A percentile compares a stretch with the other conserved stretches of the same genome.
These are phyloP conservation scores for Priapulus caudatus DNA, from an alignment of 2,888 invertebrate genomes.

Conservation along the genomic window DNA sequence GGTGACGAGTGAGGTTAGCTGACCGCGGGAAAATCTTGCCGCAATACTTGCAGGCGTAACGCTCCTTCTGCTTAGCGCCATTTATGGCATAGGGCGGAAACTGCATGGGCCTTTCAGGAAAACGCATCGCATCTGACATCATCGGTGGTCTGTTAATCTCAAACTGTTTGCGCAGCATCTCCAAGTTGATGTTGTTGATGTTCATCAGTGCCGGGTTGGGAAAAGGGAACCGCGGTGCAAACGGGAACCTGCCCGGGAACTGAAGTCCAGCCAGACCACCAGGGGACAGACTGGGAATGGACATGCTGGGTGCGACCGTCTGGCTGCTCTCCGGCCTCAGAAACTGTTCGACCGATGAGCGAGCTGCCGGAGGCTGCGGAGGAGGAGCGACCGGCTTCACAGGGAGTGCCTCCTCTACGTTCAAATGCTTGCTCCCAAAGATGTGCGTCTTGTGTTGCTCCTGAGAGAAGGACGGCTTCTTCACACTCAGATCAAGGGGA, in stretches of 20 bases:
- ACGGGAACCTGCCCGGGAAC: conserved; percentile 16
- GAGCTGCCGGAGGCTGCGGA: neutral
- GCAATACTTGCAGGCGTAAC: conserved; percentile 77
- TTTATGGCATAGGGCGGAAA: neutral
- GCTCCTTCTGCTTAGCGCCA: conserved; percentile 54
- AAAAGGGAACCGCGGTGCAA: conserved; percentile 29
- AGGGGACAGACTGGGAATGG: conserved; percentile 39
- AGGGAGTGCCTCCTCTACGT: conserved; percentile 1
- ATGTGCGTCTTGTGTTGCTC: conserved; percentile 31
- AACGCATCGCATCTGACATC: neutral
- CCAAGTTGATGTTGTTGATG: conserved; percentile 3
- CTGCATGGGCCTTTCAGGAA: neutral
- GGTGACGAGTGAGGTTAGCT: conserved; percentile 88
- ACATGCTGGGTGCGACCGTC: too few species aligned
- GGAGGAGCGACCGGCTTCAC: neutral
- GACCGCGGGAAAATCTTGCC: conserved; percentile 85
- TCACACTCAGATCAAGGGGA: neutral
- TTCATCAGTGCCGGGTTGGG: conserved; percentile 23
- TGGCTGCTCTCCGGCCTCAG: conserved; percentile 10
- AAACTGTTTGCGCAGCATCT: neutral
- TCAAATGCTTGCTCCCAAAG: conserved; percentile 28
- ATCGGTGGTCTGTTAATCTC: neutral
- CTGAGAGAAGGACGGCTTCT: conserved; percentile 11
- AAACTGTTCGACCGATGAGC: neutral
- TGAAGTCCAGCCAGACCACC: conserved; percentile 27